phyloP scores from a whole-genome alignment of 2,888 invertebrate species.

The Laspeyria flexula region DNA sequence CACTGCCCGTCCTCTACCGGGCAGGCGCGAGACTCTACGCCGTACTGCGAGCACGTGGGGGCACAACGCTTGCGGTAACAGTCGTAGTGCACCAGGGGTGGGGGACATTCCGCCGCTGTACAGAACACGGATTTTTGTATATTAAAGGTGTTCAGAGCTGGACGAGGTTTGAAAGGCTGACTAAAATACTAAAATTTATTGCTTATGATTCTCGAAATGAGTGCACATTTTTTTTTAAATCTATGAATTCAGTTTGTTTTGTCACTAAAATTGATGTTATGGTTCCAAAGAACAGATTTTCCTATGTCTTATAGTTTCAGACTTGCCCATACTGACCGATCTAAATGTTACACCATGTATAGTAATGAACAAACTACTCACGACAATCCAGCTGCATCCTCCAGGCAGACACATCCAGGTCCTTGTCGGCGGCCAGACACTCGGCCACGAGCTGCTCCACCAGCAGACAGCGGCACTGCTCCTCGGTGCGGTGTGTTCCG shows the following conservation, averaged over 20 bases:
- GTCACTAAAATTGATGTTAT: too few species aligned
- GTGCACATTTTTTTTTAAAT: too few species aligned
- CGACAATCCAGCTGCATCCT: conserved; percentile 90
- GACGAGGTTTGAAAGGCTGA: too few species aligned
- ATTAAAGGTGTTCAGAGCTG: too few species aligned
- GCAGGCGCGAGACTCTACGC: conserved; percentile 84
- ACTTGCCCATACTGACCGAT: too few species aligned
- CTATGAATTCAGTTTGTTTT: too few species aligned
- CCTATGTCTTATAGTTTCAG: too few species aligned
- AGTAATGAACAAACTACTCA: conserved; percentile 66
- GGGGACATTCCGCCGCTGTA: conserved; percentile 89
- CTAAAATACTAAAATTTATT: too few species aligned
- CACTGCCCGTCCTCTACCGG: conserved; percentile 88
- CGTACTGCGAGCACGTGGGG: conserved; percentile 88
- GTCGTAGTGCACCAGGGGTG: conserved; percentile 92
- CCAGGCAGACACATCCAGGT: conserved; percentile 89
- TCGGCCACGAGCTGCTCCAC: conserved; percentile 90
- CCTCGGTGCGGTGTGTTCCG: conserved; percentile 63
- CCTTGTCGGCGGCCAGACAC: conserved; percentile 88
- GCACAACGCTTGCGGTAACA: conserved; percentile 93
- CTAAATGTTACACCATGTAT: too few species aligned
- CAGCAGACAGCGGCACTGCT: conserved; percentile 89
- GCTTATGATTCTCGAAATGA: too few species aligned
- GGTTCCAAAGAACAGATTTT: too few species aligned
- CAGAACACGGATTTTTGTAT: background rate